Percentiles rank a stretch among this genome's conserved stretches.
Evolutionary conservation across 1,140 invertebrate species (phyloP).

Genomic region (Lucilia sericata): DNA sequence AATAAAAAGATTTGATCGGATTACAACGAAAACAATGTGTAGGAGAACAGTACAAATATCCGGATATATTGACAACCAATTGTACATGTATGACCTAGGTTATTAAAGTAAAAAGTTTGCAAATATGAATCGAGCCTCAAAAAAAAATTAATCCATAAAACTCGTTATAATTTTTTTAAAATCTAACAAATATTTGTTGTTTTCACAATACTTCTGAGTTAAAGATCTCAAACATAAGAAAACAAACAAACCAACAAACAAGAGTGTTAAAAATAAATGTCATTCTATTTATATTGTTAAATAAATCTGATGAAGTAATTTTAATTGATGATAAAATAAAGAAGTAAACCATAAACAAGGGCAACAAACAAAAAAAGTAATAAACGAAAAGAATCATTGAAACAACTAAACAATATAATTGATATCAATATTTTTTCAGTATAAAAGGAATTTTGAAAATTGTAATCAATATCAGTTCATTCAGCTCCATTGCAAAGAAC

Average conservation of each 20-base stretch:
- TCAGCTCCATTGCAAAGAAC: slow-evolving; percentile 37
- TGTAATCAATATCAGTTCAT: slow-evolving; percentile 7
- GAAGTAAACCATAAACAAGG: neutral
- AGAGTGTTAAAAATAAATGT: neutral
- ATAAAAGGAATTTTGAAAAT: neutral
- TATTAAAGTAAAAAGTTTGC: neutral
- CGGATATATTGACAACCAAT: neutral
- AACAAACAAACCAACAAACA: neutral
- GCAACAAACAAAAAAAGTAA: neutral
- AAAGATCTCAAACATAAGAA: too few relatives aligned
- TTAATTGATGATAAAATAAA: neutral
- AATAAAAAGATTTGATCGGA: neutral
- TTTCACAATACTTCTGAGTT: neutral
- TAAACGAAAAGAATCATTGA: neutral
- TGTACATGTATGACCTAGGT: neutral
- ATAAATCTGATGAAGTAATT: neutral
- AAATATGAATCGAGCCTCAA: neutral
- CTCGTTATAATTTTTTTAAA: neutral
- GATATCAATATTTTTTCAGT: neutral
- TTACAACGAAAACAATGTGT: neutral
- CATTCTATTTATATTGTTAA: neutral
- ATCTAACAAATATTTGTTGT: neutral
- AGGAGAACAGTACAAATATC: neutral
- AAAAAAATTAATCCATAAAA: neutral
- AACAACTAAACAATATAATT: neutral